These are phyloP conservation scores for Echinometra lucunter DNA, from an alignment of 53 echinoderm and acorn worm species.

Conservation along the genomic window DNA sequence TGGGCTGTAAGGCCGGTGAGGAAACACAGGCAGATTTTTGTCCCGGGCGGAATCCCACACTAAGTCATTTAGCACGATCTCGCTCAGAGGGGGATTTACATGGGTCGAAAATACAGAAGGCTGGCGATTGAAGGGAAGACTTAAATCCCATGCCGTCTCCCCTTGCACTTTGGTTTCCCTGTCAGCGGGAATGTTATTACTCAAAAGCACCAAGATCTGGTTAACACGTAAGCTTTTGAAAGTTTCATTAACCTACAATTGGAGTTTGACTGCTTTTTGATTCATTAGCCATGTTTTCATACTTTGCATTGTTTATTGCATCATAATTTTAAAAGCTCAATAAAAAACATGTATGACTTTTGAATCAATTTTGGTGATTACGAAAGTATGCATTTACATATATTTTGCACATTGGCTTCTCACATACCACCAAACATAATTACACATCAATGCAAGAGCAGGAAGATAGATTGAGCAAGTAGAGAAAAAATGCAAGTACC, in stretches of 20 bases:
- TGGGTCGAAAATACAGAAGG: slow-evolving; percentile 42
- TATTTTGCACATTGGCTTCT: neutral
- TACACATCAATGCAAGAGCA: neutral
- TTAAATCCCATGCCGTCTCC: neutral
- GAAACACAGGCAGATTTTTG: neutral
- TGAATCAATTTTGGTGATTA: too few species aligned
- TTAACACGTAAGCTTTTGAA: slow-evolving; percentile 8
- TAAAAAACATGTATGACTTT: too few species aligned
- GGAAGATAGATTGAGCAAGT: neutral
- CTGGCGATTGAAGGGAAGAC: slow-evolving; percentile 1
- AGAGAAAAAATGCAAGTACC: too few species aligned
- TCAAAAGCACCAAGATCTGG: neutral
- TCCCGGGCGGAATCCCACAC: slow-evolving; percentile 13
- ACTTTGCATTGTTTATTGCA: neutral
- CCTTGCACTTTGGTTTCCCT: neutral
- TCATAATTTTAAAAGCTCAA: neutral
- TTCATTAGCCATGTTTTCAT: neutral
- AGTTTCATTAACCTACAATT: neutral
- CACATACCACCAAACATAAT: neutral
- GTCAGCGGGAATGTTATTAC: slow-evolving; percentile 17
- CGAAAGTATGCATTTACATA: too few species aligned
- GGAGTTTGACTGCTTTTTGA: neutral
- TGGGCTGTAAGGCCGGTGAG: slow-evolving; percentile 8
- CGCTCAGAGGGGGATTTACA: slow-evolving; percentile 42
- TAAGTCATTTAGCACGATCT: slow-evolving; percentile 52